phyloP scores from a whole-genome alignment of 2,113 vertebrate species.

The Sinocyclocheilus anophthalmus region DNA sequence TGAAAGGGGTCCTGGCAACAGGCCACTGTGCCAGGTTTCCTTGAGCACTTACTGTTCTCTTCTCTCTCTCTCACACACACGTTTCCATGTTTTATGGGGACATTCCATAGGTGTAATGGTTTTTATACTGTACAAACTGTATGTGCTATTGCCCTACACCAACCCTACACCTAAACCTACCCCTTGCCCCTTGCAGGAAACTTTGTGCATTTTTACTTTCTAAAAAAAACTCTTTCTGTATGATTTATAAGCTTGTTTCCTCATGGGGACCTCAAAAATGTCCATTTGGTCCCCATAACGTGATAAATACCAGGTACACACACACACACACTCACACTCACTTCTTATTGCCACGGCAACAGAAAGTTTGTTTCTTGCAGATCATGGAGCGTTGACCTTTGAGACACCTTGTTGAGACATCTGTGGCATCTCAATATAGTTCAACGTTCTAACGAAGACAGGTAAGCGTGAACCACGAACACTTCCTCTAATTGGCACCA shows the following conservation, averaged over 20 bases:
- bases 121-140: too few relatives aligned
- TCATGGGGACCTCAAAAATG: too few relatives aligned
- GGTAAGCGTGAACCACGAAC: conserved; percentile 31
- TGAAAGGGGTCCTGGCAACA: conserved; percentile 18
- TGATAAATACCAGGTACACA: background rate
- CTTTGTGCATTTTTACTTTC: too few relatives aligned
- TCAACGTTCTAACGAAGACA: conserved; percentile 33
- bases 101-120: too few relatives aligned
- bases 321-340: background rate
- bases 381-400: conserved; percentile 32
- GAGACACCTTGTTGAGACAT: conserved; percentile 40
- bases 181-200: too few relatives aligned
- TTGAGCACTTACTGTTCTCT: conserved; percentile 7
- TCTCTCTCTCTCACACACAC: background rate
- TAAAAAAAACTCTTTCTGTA: too few relatives aligned
- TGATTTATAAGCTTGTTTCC: too few relatives aligned
- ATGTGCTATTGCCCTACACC: too few relatives aligned
- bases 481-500: conserved; percentile 51
- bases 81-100: too few relatives aligned
- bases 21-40: background rate
- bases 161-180: too few relatives aligned
- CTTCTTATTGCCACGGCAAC: background rate
- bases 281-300: too few relatives aligned
- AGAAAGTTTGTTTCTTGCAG: conserved; percentile 1
- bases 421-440: conserved; percentile 28